A percentile compares a stretch with the other conserved stretches of the same genome.
Conservation (phyloP, 53 echinoderm and acorn worm genomes). For the Actinopyga echinites region DNA sequence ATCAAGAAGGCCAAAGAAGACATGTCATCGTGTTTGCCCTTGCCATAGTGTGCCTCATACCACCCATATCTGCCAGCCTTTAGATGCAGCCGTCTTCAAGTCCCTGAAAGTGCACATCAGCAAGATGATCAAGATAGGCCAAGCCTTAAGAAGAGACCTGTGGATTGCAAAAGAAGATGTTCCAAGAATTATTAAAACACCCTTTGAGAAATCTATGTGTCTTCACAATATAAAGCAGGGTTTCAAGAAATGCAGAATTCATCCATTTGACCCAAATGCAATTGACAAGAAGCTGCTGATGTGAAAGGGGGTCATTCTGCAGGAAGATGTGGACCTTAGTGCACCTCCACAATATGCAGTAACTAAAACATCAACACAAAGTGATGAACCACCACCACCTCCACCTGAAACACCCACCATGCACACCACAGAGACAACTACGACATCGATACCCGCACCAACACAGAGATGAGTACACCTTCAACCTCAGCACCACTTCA, state of each 20-base stretch:
- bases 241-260: conserved; percentile 20
- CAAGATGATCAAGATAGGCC: conserved; percentile 18
- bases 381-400: neutral
- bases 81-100: conserved; percentile 32
- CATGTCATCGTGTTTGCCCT: conserved; percentile 36
- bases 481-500: neutral
- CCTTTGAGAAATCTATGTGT: conserved; percentile 44
- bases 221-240: conserved; percentile 51
- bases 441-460: neutral
- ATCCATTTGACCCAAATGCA: conserved; percentile 44
- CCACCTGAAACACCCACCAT: neutral
- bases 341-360: neutral
- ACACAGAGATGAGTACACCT: neutral
- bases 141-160: conserved; percentile 29
- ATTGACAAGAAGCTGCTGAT: conserved; percentile 32
- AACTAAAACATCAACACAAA: neutral
- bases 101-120: conserved; percentile 25
- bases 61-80: conserved; percentile 50
- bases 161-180: conserved; percentile 46
- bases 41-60: conserved; percentile 33
- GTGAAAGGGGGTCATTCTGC: neutral
- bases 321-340: neutral
- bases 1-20: conserved; percentile 13
- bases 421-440: neutral
- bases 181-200: conserved; percentile 17